Base-by-base conservation (phyloP, 2,113 vertebrate species). In the Poecile atricapillus region DNA sequence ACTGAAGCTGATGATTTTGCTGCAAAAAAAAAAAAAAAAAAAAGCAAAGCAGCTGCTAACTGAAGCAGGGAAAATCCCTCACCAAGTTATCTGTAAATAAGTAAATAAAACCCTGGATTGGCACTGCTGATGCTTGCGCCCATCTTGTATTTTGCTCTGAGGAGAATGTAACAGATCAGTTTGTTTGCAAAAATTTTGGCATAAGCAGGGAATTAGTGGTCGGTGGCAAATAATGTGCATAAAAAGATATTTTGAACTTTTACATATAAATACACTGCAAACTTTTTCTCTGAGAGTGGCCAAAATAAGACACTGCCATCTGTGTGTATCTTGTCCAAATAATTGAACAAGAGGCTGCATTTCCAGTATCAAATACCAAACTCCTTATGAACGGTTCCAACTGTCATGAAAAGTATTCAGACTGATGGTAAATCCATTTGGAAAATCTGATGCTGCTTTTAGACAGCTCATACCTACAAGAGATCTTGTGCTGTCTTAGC, bases 21-120 rank as follows among this genome's bases (percentile, higher is more conserved):
- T 6, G 3, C 39, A 56, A 25, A 67, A 85, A 39, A 39, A 39
- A 39, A 39, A 39, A 39, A 37, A 37, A 37, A 37, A 39, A 39
- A 81, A 86, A 83, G 23, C 33, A 90, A 68, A 86, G 63, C 73
- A 87, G 52, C 73, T 94, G 64, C 64, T 93, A 90, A 78, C 24
- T 52, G 59, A 92, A 89, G 52, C 35, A 78, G 76, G 73, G 79
- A 83, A 78, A 94, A 90, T 95, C 60, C 46, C 44, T 90, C 60
- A 65, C 73, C 87, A 90, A 84, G 24, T 92, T 94, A 82, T 65
- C 73, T 87, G 55, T 76, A 80, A 94, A 73, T 84, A 95, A 63
- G 39, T 59, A 82, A 93, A 83, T 60, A 67, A 86, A 92, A 4
- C 13, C 31, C 65, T 71, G 83, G 9, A 16, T 13, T 81, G 64